Evolutionary conservation across 2,888 invertebrate genomes (phyloP).

Genomic region (Laothoe populi): DNA sequence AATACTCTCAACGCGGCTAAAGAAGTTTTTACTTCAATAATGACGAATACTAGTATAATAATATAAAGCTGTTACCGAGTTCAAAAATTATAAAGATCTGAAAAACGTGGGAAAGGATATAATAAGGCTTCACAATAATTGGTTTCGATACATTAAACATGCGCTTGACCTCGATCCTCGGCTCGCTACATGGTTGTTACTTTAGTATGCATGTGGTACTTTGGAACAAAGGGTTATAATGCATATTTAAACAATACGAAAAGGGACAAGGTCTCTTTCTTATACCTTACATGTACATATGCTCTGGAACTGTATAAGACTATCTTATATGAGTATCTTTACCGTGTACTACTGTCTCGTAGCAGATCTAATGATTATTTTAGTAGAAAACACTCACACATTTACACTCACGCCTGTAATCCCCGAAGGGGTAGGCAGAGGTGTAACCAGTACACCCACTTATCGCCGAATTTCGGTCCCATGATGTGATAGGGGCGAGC

Average conservation of each 20-base stretch:
- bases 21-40: too few species aligned
- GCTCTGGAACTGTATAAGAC: not conserved
- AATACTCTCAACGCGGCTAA: too few species aligned
- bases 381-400: too few species aligned
- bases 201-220: conserved; percentile 14
- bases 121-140: not conserved
- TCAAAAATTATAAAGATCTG: not conserved
- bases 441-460: too few species aligned
- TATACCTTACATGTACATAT: not conserved
- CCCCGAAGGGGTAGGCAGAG: too few species aligned
- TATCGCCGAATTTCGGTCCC: too few species aligned
- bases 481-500: too few species aligned
- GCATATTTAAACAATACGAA: conserved; percentile 27
- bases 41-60: too few species aligned
- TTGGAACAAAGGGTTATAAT: conserved; percentile 16
- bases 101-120: not conserved
- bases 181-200: not conserved
- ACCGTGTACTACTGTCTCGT: too few species aligned
- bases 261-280: conserved; percentile 4
- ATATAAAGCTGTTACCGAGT: too few species aligned
- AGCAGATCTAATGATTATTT: too few species aligned
- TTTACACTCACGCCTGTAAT: too few species aligned
- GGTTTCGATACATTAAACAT: not conserved
- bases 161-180: not conserved
- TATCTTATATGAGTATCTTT: not conserved